Base-by-base conservation (phyloP, 2,113 vertebrate species). In the Rhinopithecus roxellana region DNA sequence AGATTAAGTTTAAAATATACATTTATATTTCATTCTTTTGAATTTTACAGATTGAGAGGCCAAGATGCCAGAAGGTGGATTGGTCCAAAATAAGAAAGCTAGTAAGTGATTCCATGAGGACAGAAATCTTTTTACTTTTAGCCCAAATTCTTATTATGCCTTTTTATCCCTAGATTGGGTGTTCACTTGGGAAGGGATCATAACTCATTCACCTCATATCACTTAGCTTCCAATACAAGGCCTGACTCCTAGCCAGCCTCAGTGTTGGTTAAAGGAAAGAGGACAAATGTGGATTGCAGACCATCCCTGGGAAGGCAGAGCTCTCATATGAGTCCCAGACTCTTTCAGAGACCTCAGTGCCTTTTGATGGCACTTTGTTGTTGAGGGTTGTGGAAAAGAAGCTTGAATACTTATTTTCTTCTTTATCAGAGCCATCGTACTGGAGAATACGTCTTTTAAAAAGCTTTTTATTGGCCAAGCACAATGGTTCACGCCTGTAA, bases 21-120 rank as follows among this genome's bases (percentile, higher is more conserved):
- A 55, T 55, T 17, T 64, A 74, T 77, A 75, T 95, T 79, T 35
- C 12, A n/a, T 91, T 95, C 74, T 94, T 30, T 40, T 69, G n/a
- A 95, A 83, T 97, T 97, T 96, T 97, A 32, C 59, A 95, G 93
- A 35, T 70, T 81, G 64, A 35, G 72, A 95, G 50, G 9, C 59
- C 74, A 89, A 8, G 8, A 70, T 17, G 22, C 50, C 22, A 67
- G 87, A 70, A 43, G 43, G 12, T 20, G 84, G 27, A 93, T 57
- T 82, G 77, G 43, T 43, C 32, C 43, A 64, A 88, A 84, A 17
- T 82, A 35, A 94, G 67, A 94, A 25, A 32, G 1, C 20, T 78
- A 40, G 93, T 95, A 96, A 92, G 95, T 96, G 32, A 12, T 64
- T 89, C 38, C 14, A 18, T 11, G 40, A 94, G 22, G 10, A 81